Conservation (phyloP, 2,888 invertebrate genomes). For the Auanema sp. region DNA sequence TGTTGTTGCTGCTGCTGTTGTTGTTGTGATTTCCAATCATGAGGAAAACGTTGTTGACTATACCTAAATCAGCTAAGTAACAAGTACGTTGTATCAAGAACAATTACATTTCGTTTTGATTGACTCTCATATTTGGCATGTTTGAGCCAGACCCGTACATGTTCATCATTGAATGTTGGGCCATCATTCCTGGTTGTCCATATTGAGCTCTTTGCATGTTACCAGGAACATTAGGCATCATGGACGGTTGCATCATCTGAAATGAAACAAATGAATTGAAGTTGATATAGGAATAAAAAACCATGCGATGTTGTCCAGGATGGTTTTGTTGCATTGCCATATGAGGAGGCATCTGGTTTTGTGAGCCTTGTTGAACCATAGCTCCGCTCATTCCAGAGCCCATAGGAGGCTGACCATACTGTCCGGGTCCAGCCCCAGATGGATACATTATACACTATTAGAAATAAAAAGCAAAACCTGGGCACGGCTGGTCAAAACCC, state of each 20-base stretch:
- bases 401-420: constrained; percentile 2
- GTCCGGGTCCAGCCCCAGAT: not conserved
- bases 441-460: constrained; percentile 4
- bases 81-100: too few relatives aligned
- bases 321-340: constrained; percentile 4
- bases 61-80: too few relatives aligned
- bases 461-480: too few relatives aligned
- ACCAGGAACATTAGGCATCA: too few relatives aligned
- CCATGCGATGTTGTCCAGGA: constrained; percentile 7
- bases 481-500: too few relatives aligned
- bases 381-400: not conserved
- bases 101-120: too few relatives aligned
- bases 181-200: constrained; percentile 5
- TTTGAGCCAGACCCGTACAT: not conserved
- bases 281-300: too few relatives aligned
- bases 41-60: too few relatives aligned
- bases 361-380: not conserved
- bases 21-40: constrained; percentile 12
- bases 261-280: too few relatives aligned
- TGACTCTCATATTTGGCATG: too few relatives aligned
- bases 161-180: not conserved
- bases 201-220: too few relatives aligned
- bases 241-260: too few relatives aligned
- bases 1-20: constrained; percentile 3
- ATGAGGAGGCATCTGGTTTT: constrained; percentile 2